Evolutionary conservation across 37 sponge, comb jelly and placozoan species (phyloP).

Genomic region (Eunapius fragilis): DNA sequence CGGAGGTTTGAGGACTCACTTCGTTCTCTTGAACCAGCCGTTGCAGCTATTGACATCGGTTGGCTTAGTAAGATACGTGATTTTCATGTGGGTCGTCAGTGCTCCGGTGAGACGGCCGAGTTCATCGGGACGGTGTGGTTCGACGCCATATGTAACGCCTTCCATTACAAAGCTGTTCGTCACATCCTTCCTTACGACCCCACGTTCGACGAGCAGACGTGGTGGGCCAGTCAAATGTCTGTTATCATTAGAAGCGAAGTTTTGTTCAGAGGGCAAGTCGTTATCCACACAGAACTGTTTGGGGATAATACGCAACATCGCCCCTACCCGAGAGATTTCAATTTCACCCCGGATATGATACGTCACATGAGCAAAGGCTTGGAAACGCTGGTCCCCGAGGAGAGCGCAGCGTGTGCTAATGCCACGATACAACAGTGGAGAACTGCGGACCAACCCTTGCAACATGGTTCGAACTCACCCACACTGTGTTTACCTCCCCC

Average conservation of each 20-base stretch:
- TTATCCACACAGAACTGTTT: not conserved
- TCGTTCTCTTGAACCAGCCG: not conserved
- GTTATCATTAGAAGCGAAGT: not conserved
- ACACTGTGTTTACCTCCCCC: slow-evolving; percentile 4
- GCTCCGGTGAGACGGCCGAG: not conserved
- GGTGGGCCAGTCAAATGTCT: not conserved
- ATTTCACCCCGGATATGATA: not conserved
- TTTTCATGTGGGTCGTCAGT: not conserved
- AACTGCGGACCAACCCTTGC: not conserved
- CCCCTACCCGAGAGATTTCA: not conserved
- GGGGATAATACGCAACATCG: not conserved
- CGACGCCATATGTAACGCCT: not conserved
- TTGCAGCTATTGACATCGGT: not conserved
- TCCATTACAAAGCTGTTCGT: slow-evolving; percentile 4
- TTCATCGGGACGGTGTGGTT: not conserved
- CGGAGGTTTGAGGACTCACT: not conserved
- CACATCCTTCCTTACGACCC: slow-evolving; percentile 9
- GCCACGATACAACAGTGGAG: not conserved
- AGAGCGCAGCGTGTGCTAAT: not conserved
- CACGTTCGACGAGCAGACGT: not conserved
- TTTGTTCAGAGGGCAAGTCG: not conserved
- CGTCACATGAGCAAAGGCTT: not conserved
- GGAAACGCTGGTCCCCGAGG: not conserved
- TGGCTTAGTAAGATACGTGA: not conserved
- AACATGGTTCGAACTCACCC: not conserved